These are phyloP conservation scores for Poecilia velifera DNA, from an alignment of 2,797 vertebrate species.

Conservation along the genomic window DNA sequence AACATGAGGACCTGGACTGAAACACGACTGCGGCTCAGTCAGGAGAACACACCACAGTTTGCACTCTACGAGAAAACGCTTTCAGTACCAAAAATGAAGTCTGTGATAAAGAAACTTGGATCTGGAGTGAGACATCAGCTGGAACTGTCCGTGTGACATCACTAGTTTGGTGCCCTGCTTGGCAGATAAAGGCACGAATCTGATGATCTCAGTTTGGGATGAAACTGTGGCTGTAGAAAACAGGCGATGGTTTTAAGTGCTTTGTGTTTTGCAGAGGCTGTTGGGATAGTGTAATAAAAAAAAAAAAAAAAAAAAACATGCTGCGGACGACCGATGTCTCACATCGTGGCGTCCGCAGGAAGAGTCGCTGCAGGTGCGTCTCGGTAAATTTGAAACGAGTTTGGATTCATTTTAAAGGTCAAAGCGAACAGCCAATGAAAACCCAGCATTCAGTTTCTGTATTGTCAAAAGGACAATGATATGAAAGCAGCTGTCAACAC, in stretches of 20 bases:
- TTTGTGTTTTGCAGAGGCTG: constrained; percentile 60
- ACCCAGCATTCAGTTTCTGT: background rate
- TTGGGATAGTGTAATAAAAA: constrained; percentile 53
- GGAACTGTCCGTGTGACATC: constrained; percentile 70
- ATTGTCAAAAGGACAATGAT: background rate
- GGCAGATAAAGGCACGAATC: constrained; percentile 81
- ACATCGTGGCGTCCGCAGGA: constrained; percentile 61
- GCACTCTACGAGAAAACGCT: constrained; percentile 41
- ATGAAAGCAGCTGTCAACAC: background rate
- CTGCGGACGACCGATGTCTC: constrained; percentile 62
- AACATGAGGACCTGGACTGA: constrained; percentile 59
- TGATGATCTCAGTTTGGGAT: constrained; percentile 74
- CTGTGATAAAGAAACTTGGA: constrained; percentile 35
- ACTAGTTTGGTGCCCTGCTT: constrained; percentile 80
- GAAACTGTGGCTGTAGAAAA: constrained; percentile 52
- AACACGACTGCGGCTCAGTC: constrained; percentile 48
- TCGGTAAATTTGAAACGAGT: background rate
- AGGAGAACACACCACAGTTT: too few species aligned
- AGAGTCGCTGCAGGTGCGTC: constrained; percentile 16
- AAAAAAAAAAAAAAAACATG: constrained; percentile 31
- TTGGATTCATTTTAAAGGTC: background rate
- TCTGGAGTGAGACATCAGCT: constrained; percentile 28
- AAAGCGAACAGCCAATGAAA: background rate
- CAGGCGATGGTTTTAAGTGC: constrained; percentile 70
- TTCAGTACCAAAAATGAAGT: constrained; percentile 53